Percentiles rank a stretch among this genome's conserved stretches.
phyloP scores from a whole-genome alignment of 2,797 vertebrate genomes.

The Micropoecilia bifurca region DNA sequence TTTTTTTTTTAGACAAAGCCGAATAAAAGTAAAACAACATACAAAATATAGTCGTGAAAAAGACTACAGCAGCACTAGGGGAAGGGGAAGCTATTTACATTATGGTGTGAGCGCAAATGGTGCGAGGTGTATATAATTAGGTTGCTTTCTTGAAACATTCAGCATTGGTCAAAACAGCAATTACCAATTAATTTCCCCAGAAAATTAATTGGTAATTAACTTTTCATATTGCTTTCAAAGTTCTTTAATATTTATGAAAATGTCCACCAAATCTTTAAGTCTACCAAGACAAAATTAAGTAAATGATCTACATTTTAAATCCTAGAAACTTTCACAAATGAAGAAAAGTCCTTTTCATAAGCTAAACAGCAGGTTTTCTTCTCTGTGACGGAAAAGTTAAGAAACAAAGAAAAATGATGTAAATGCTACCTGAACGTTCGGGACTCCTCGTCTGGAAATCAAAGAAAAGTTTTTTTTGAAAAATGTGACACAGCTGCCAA shows the following conservation, averaged over 20 bases:
- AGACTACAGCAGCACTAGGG: not conserved
- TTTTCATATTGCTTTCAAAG: not conserved
- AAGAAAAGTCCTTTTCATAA: not conserved
- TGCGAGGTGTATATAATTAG: not conserved
- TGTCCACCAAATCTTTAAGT: not conserved
- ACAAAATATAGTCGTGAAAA: not conserved
- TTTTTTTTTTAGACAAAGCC: constrained; percentile 2
- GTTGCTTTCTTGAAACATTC: not conserved
- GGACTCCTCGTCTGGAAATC: constrained; percentile 64
- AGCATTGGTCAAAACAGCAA: not conserved
- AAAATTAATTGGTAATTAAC: not conserved
- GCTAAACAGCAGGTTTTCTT: not conserved
- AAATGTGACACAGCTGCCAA: constrained; percentile 74
- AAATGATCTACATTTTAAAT: constrained; percentile 7
- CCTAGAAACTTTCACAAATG: not conserved
- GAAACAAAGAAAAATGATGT: constrained; percentile 51
- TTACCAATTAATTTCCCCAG: not conserved
- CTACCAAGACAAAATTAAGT: constrained; percentile 13
- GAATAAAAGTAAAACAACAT: not conserved
- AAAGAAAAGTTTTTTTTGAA: constrained; percentile 71
- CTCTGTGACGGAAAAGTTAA: constrained; percentile 23
- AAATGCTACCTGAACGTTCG: constrained; percentile 49
- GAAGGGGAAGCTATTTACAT: not conserved
- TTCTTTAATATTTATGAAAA: not conserved
- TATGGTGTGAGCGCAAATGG: not conserved